phyloP scores from a whole-genome alignment of 2,888 invertebrate genomes.

The Drosophila kuntzei region DNA sequence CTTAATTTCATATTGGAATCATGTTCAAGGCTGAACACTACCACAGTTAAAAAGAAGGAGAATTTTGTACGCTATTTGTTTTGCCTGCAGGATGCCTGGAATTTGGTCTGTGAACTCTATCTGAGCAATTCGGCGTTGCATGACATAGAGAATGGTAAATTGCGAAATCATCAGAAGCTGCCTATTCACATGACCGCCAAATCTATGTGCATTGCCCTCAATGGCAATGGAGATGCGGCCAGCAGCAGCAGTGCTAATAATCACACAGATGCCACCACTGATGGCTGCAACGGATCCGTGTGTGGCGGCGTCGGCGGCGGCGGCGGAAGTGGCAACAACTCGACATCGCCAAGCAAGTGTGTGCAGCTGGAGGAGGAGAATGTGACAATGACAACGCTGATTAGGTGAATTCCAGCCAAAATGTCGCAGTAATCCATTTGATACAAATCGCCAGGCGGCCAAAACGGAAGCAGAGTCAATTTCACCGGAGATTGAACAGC shows the following conservation, averaged over 20 bases:
- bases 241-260: constrained; percentile 12
- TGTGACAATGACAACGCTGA: constrained; percentile 85
- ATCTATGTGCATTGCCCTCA: constrained; percentile 72
- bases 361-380: constrained; percentile 82
- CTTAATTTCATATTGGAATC: constrained; percentile 89
- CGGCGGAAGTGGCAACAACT: not conserved
- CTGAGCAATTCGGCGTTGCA: constrained; percentile 85
- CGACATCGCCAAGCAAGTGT: constrained; percentile 78
- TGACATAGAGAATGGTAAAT: constrained; percentile 83
- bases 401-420: constrained; percentile 85
- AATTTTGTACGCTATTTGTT: constrained; percentile 88
- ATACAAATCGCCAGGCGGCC: constrained; percentile 84
- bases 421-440: constrained; percentile 84
- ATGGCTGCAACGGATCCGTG: constrained; percentile 13
- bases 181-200: constrained; percentile 61
- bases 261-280: not conserved
- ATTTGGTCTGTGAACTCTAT: constrained; percentile 87
- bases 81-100: constrained; percentile 88
- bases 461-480: constrained; percentile 87
- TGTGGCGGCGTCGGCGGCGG: no score
- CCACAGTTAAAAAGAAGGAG: constrained; percentile 86
- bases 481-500: constrained; percentile 93
- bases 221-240: constrained; percentile 66
- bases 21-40: constrained; percentile 87
- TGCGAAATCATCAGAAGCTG: constrained; percentile 56